phyloP scores from a whole-genome alignment of 2,113 vertebrate genomes.

The Pygathrix nemaeus region DNA sequence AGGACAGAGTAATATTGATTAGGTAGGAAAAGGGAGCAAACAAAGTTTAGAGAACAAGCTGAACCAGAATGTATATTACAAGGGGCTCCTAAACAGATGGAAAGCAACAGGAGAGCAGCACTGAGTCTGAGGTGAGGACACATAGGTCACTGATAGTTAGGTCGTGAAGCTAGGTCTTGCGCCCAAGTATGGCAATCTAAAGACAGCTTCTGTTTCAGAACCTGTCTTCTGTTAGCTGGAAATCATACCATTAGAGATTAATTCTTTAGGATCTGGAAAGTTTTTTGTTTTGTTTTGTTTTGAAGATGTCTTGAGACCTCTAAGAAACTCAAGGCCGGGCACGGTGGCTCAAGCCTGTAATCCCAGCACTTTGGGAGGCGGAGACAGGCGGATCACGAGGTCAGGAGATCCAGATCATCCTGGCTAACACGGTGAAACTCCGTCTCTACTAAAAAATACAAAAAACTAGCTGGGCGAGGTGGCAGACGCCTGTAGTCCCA shows the following conservation, averaged over 20 bases:
- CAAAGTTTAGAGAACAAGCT: not conserved
- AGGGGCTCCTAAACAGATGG: not conserved
- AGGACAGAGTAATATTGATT: not conserved
- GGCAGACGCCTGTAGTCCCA: too few relatives aligned
- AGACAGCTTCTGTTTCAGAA: not conserved
- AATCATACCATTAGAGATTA: not conserved
- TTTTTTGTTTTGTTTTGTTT: not conserved
- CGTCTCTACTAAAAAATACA: too few relatives aligned
- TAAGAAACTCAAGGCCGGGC: not conserved
- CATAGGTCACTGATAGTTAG: not conserved
- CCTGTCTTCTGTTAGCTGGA: not conserved
- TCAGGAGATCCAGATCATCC: too few relatives aligned
- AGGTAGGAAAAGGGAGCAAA: constrained; percentile 6
- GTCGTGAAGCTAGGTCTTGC: not conserved
- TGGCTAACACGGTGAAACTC: too few relatives aligned
- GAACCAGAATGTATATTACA: not conserved
- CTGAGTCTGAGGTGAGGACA: not conserved
- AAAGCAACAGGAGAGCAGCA: not conserved
- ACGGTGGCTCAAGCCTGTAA: too few relatives aligned
- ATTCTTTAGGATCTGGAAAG: not conserved
- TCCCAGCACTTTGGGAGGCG: too few relatives aligned
- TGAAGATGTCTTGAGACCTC: not conserved
- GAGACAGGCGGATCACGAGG: too few relatives aligned
- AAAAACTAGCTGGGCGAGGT: too few relatives aligned
- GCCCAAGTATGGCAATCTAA: not conserved